Base-by-base conservation (phyloP, 2,888 invertebrate species). In the Aleiodes alternator region DNA sequence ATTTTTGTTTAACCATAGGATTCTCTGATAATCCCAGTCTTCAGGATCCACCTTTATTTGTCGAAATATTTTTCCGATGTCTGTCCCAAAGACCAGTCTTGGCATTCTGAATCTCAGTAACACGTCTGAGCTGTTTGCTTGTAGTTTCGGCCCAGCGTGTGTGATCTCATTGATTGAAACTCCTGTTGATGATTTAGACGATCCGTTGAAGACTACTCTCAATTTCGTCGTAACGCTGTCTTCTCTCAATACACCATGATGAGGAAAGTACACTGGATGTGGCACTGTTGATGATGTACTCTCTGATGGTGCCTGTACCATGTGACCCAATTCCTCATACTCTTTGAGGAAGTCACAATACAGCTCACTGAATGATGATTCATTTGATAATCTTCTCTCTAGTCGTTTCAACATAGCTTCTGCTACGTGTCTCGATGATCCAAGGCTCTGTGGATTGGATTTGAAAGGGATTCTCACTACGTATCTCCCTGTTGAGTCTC, bases 271-370 rank as follows among this genome's bases (percentile, higher is more conserved):
- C 23, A 23, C 23, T 23, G 31, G 59, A 75, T n/a, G 12, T 4
- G n/a, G 23, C 2, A 23, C 23, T 23, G 23, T 23, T 23, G 23
- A 23, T 29, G 14, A 11, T 16, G 56, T 16, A 9, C 29, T 29
- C 29, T 9, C n/a, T n/a, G 14, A 43, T 7, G 56, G 16, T n/a
- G 68, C 14, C 31, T 48, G 61, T 31, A 34, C 31, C 76, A 76
- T 78, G 64, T 78, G 75, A 14, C 69, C 69, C 9, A 75, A 70
- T 0, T 48, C 14, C 29, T 75, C 72, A 11, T 76, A 76, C 14
- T 76, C 75, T 7, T 23, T 6, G 50, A 78, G 72, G 66, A 78
- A 76, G 12, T 43, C n/a, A 31, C 9, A 9, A 16, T 76, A 76
- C 16, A 23, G 23, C 1, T 23, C 23, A 2, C 23, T 23, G 23